Base-by-base conservation (phyloP, 2,888 invertebrate genomes). In the Thymelicus lineola region DNA sequence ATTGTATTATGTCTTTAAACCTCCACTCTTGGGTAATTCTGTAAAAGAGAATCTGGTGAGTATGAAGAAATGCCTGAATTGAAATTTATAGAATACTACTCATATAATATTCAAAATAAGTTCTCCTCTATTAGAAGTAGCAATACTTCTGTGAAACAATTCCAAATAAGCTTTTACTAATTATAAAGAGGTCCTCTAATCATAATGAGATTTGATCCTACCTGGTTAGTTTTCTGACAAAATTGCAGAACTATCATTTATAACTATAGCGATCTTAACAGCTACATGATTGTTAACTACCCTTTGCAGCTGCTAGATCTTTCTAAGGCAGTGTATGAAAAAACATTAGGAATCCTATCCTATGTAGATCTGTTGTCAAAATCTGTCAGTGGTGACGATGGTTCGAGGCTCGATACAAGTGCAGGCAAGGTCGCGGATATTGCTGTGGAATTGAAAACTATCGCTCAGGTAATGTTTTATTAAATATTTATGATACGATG, bases 381-480 rank as follows among this genome's bases (percentile, higher is more conserved):
- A 48, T 69, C 14, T 0, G 70, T 77, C 35, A 78, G 73, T 6
- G 79, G 80, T 0, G 72, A 69, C 7, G 65, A 35, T 14, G 82
- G 78, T 0, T 57, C 46, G 7, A 62, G 55, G 12, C 73, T 86
- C 48, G 78, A 79, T 45, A 20, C 35, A 4, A 62, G 71, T 7
- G 82, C 80, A 0, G 74, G 75, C 0, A 68, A 58, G 50, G 72
- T 82, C 0, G 82, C 79, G n/a, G 79, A 79, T 12, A 77, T 79
- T 0, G 82, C 86, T 0, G 75, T 83, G 60, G 75, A 76, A 0
- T 71, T 86, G 42, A 75, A 82, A 6, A 78, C 79, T 14, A 71
- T 80, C 7, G 80, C 82, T 4, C 82, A 83, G 82, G 86, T 85
- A 63, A 63, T 12, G 1, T 55, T 55, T 55, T 35, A 0, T 28